Evolutionary conservation across 1,140 invertebrate species (phyloP), one percentile per base, ranked within the genome.

Genomic region (Drosophila chauvacae): DNA sequence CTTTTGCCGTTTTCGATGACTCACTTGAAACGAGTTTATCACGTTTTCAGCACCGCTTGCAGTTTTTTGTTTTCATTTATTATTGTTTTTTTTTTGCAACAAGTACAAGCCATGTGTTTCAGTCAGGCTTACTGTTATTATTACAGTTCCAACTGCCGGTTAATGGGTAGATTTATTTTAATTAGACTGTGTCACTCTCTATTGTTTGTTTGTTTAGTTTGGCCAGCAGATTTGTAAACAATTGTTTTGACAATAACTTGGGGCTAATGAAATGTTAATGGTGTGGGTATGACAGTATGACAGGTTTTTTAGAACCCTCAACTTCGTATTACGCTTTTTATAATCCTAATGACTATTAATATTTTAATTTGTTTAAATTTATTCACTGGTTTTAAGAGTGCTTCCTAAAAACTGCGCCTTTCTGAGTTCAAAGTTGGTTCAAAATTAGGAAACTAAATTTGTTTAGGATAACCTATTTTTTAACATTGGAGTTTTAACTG

Each of bases 21-120:
- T 72, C 69, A 72, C 7, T 18, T 6, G 16, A 28, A 71, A 72
- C 66, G 7, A 6, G 69, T 72, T 50, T 48, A 20, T 18, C 26
- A 35, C 35, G 26, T 26, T 50, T 50, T 53, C 2, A 44, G 30
- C 47, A 69, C 41, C 26, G 20, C 55, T 23, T 41, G 39, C n/a
- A 55, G 35, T 41, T 62, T 61, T 9, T 30, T 33, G 28, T 26
- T 18, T 30, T 53, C 0, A 33, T 37, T 26, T 5, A 26, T 26
- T 2, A 3, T 35, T 35, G n/a, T 35, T 6, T 30, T 33, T 18
- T 26, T 18, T 30, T 35, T 16, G 18, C 18, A 35, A 7, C 56
- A 26, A 30, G 13, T 72, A 23, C 37, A 23, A 23, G 23, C 23
- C 23, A 69, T 44, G 50, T 51, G 16, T 44, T 5, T 7, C 26